phyloP scores from a whole-genome alignment of 2,113 vertebrate species.

The Ageneiosus marmoratus region DNA sequence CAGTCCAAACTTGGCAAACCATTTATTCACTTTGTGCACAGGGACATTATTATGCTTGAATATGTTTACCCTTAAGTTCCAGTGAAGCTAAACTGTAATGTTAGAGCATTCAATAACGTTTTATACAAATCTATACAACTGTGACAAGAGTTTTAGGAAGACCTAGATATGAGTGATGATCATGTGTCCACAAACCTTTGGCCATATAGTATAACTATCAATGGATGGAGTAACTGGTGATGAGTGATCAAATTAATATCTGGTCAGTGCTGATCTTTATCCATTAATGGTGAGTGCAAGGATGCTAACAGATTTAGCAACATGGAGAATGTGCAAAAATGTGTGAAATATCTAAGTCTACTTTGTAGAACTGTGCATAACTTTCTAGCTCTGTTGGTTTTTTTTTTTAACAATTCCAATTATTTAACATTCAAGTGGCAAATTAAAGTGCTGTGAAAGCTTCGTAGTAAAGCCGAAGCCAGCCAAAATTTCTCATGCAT shows the following conservation, averaged over 20 bases:
- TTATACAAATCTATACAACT: background rate
- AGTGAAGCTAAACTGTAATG: background rate
- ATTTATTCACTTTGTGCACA: background rate
- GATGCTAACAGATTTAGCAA: background rate
- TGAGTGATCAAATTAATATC: background rate
- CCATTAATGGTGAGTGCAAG: background rate
- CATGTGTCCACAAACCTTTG: background rate
- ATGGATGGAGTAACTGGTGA: background rate
- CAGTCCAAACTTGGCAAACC: background rate
- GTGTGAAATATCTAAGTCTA: background rate
- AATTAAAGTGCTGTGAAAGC: constrained; percentile 26
- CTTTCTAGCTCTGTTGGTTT: background rate
- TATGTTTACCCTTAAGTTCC: background rate
- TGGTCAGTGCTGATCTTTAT: background rate
- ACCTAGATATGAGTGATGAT: background rate
- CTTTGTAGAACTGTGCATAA: background rate
- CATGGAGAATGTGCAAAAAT: background rate
- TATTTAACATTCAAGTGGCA: background rate
- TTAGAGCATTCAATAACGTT: background rate
- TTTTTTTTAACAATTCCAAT: background rate
- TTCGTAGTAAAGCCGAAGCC: constrained; percentile 9
- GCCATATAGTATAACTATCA: background rate
- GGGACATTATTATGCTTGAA: background rate
- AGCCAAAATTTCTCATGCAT: constrained; percentile 35
- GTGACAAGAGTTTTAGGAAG: background rate